phyloP scores from a whole-genome alignment of 2,888 invertebrate genomes.

The Acrobasis consociella region DNA sequence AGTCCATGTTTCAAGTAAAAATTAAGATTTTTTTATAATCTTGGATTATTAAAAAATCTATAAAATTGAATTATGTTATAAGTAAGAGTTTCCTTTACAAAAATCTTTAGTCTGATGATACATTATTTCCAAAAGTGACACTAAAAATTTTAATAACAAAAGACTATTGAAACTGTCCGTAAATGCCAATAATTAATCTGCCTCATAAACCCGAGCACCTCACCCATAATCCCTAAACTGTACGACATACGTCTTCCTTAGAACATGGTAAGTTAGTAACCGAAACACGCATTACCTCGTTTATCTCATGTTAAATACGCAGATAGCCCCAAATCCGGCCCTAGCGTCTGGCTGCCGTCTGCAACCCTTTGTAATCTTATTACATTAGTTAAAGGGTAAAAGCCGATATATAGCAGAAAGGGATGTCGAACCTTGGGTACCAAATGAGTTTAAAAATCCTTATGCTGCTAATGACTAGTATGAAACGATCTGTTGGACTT shows the following conservation, averaged over 20 bases:
- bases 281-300: conserved; percentile 21
- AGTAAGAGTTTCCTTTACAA: too few species aligned
- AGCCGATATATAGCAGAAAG: conserved; percentile 64
- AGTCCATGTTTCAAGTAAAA: too few species aligned
- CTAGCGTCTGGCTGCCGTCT: conserved; percentile 53
- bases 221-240: conserved; percentile 6
- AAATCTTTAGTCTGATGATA: too few species aligned
- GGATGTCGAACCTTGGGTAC: conserved; percentile 38
- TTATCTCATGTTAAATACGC: conserved; percentile 24
- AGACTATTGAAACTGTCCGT: too few species aligned
- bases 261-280: conserved; percentile 14
- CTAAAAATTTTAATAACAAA: too few species aligned
- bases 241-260: conserved; percentile 20
- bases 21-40: too few species aligned
- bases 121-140: too few species aligned
- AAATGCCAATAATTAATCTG: neutral
- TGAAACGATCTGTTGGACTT: neutral
- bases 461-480: neutral
- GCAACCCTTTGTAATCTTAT: conserved; percentile 77
- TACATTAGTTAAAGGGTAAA: conserved; percentile 76
- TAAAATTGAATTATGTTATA: too few species aligned
- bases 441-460: neutral
- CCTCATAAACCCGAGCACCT: neutral
- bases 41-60: too few species aligned
- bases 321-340: conserved; percentile 42